Base-by-base conservation (phyloP, 2,113 vertebrate genomes). In the Lonchura striata region DNA sequence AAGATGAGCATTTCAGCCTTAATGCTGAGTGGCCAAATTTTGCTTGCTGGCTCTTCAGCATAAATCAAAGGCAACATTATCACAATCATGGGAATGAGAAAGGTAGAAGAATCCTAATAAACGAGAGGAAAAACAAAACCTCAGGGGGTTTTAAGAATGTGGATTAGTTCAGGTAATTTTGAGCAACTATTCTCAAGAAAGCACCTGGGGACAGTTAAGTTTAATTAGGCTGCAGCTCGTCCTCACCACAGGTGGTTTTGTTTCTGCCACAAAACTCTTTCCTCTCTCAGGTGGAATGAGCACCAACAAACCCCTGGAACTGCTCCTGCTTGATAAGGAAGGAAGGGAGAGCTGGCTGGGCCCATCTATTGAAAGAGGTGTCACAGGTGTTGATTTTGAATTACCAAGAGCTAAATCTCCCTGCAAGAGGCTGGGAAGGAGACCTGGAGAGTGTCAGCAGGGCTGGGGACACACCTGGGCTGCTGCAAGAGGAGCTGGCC, bases 151-250 rank as follows among this genome's bases (percentile, higher is more conserved):
- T 85, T 56, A 52, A 94, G 61, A 70, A 82, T 69, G 41, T 90
- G 75, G 54, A 78, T 90, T 87, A 61, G 86, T 95, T 90, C 56
- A 86, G 92, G 49, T 92, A 95, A 93, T 90, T 96, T 82, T 83
- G 82, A 96, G 20, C 52, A 77, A 70, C 66, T 63, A 6, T 85
- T 95, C 79, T 95, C 71, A 52, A 77, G 87, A 80, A 93, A 86
- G 79, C 75, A 86, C 88, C 78, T 68, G 56, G 79, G 92, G 90
- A 88, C 47, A 78, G 85, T 92, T 42, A 27, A 49, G 69, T 94
- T 95, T 97, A 96, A 96, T 97, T 86, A 96, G 72, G 64, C 93
- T 93, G 14, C 60, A 81, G 93, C 82, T 95, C 1, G 0, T 81
- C 76, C 39, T 75, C 60, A 5, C 72, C 4, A 13, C 9, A 8